Conservation (phyloP, 2,888 invertebrate genomes). For the Heliconius ethilla region DNA sequence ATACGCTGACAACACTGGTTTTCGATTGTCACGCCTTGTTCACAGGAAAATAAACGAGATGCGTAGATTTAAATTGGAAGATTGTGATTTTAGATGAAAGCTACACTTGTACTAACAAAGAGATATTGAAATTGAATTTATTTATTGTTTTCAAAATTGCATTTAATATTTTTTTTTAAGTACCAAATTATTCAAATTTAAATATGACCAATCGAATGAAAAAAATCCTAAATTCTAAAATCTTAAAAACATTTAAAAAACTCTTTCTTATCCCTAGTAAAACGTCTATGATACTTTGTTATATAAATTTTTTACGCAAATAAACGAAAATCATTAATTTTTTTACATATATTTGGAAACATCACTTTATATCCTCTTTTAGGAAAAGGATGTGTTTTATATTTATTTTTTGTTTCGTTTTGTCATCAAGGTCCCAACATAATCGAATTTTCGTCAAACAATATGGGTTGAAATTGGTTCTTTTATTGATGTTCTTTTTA, state of each 20-base stretch:
- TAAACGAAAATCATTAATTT: background rate
- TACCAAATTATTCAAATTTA: background rate
- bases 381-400: slow-evolving; percentile 44
- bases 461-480: slow-evolving; percentile 76
- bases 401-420: slow-evolving; percentile 57
- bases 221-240: background rate
- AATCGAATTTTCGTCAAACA: slow-evolving; percentile 80
- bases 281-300: background rate
- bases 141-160: background rate
- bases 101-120: background rate
- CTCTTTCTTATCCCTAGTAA: background rate
- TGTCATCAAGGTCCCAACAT: slow-evolving; percentile 68
- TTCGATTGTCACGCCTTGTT: slow-evolving; percentile 81
- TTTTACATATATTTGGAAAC: background rate
- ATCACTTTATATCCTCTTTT: slow-evolving; percentile 1
- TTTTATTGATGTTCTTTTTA: slow-evolving; percentile 69
- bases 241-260: background rate
- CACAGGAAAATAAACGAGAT: slow-evolving; percentile 60
- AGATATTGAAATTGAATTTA: background rate
- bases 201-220: background rate
- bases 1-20: slow-evolving; percentile 71
- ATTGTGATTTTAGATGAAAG: slow-evolving; percentile 6
- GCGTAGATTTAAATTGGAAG: slow-evolving; percentile 55
- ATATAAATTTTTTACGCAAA: background rate
- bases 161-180: background rate